phyloP scores from a whole-genome alignment of 2,797 vertebrate genomes.

The Pygocentrus nattereri region DNA sequence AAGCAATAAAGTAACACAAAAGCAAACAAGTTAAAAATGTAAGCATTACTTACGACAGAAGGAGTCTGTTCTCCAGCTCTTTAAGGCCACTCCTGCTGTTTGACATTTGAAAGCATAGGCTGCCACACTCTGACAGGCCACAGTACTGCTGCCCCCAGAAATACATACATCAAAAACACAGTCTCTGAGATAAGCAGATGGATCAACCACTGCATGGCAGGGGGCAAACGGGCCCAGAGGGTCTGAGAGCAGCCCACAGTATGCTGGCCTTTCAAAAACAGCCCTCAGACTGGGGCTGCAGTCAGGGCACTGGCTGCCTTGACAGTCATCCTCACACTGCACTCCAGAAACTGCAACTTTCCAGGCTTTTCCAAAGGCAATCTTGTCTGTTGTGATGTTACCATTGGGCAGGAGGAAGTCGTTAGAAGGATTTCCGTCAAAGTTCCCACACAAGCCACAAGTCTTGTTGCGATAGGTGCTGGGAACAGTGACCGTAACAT shows the following conservation, averaged over 20 bases:
- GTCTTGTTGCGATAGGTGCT: constrained; percentile 71
- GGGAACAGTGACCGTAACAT: constrained; percentile 72
- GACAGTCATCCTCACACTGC: constrained; percentile 69
- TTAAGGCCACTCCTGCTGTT: constrained; percentile 65
- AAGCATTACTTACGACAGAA: constrained; percentile 77
- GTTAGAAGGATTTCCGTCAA: constrained; percentile 68
- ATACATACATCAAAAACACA: constrained; percentile 75
- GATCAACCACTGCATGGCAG: constrained; percentile 71
- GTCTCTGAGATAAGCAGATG: constrained; percentile 71
- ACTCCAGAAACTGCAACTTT: constrained; percentile 65
- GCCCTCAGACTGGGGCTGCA: constrained; percentile 63
- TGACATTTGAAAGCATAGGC: constrained; percentile 75
- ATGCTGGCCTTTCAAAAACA: constrained; percentile 64
- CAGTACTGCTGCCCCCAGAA: constrained; percentile 65
- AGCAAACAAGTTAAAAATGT: not conserved
- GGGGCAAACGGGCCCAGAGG: constrained; percentile 71
- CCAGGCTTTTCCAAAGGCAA: constrained; percentile 70
- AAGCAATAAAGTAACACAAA: not conserved
- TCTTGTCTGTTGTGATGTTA: constrained; percentile 66
- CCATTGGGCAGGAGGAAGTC: constrained; percentile 75
- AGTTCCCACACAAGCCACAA: constrained; percentile 80
- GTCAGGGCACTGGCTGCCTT: constrained; percentile 64
- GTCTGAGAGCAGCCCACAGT: constrained; percentile 72
- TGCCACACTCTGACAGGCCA: constrained; percentile 74
- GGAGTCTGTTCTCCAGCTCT: constrained; percentile 73